Percentiles rank a stretch among this genome's conserved stretches.
phyloP scores from a whole-genome alignment of 2,113 vertebrate genomes.

The Brachionichthys hirsutus region DNA sequence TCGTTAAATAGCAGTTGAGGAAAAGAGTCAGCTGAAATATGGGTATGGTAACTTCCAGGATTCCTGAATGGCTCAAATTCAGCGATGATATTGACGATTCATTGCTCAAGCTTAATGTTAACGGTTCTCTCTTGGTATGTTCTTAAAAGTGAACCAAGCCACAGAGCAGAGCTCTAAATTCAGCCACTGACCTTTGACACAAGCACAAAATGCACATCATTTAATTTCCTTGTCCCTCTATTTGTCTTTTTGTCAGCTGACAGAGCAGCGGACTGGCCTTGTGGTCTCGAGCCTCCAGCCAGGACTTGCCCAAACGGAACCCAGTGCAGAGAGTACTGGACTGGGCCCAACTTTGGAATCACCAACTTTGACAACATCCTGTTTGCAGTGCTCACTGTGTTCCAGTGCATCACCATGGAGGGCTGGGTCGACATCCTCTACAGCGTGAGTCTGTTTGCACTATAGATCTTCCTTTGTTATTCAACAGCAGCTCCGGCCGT shows the following conservation, averaged over 20 bases:
- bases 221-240: neutral
- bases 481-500: no score
- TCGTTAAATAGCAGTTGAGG: no score
- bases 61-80: no score
- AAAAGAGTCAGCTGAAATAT: no score
- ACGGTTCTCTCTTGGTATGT: neutral
- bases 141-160: no score
- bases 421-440: constrained; percentile 98
- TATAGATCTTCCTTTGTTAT: no score
- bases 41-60: no score
- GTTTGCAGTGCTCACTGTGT: constrained; percentile 88
- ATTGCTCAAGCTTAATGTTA: no score
- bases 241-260: constrained; percentile 74
- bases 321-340: constrained; percentile 86
- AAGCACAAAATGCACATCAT: no score
- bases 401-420: constrained; percentile 99
- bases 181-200: no score
- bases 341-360: constrained; percentile 94
- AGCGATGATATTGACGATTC: no score
- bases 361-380: constrained; percentile 97
- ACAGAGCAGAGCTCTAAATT: no score
- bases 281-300: constrained; percentile 83
- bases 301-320: constrained; percentile 84
- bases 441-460: constrained; percentile 80
- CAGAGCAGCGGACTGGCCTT: constrained; percentile 84